A percentile compares a stretch with the other conserved stretches of the same genome.
Evolutionary conservation across 2,888 invertebrate species (phyloP).

Genomic region (Dryocosmus kuriphilus): DNA sequence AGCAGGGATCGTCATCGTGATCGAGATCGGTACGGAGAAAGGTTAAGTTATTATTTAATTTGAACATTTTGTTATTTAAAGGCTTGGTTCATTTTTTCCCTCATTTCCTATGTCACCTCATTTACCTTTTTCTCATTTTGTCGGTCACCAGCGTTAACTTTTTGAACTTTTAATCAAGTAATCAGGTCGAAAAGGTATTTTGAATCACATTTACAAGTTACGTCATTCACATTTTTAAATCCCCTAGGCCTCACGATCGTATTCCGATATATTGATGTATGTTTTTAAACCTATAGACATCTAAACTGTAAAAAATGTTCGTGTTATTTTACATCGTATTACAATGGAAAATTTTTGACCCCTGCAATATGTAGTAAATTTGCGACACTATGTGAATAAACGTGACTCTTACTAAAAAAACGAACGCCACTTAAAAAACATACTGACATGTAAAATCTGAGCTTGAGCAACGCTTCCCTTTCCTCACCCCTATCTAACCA

Average conservation of each 20-base stretch:
- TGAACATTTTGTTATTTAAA: not conserved
- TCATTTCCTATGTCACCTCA: not conserved
- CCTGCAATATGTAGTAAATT: too few species aligned
- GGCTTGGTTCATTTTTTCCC: not conserved
- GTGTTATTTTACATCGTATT: too few species aligned
- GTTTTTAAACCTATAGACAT: too few species aligned
- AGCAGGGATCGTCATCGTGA: conserved; percentile 70
- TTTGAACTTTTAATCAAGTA: conserved; percentile 1
- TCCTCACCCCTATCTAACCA: too few species aligned
- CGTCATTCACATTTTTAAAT: not conserved
- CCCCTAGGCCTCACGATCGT: not conserved
- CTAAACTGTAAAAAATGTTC: too few species aligned
- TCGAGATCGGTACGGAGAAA: conserved; percentile 72
- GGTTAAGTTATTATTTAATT: conserved; percentile 59
- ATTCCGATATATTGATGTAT: too few species aligned
- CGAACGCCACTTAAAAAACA: too few species aligned
- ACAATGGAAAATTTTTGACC: too few species aligned
- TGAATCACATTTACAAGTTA: conserved; percentile 36
- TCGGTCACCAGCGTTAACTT: conserved; percentile 16
- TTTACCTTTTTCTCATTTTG: not conserved
- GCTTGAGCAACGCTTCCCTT: too few species aligned
- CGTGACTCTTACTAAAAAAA: too few species aligned
- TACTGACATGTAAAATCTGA: too few species aligned
- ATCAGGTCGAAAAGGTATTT: not conserved
- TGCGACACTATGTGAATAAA: too few species aligned